Evolutionary conservation across 2,888 invertebrate genomes (phyloP), one percentile per base, ranked within the genome.

Genomic region (Pollenia angustigena): DNA sequence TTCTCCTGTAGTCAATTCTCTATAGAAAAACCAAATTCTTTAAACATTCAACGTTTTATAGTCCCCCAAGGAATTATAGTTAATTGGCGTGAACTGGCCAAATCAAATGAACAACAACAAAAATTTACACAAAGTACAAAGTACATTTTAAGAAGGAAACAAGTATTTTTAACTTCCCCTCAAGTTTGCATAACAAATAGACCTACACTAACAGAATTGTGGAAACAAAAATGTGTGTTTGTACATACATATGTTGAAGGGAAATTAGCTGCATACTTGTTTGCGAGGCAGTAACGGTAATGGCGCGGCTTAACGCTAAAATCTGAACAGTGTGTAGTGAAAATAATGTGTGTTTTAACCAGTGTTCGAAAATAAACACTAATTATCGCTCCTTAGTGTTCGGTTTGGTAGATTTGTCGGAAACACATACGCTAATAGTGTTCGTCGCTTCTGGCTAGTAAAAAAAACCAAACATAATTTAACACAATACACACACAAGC

Each of bases 131-230:
- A 52, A 52, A 11, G 18, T n/a, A 14, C 3, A 56, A n/a, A n/a
- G n/a, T n/a, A n/a, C n/a, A 18, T 4, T 2, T 42, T 52, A 52
- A 18, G 9, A 62, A 58, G 58, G 68, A 68, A 68, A 46, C 58
- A 80, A 81, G 56, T 72, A n/a, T 74, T 74, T 42, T 58, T 66
- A 1, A 75, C 50, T 69, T 82, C 40, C 52, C 71, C 6, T 64
- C 7, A 40, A 16, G 9, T n/a, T 54, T 14, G 14, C 64, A 18
- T 18, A 10, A 46, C 52, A 46, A 18, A n/a, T 23, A 74, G 16
- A 48, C 18, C 14, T 50, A 42, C 58, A 42, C 16, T 11, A 18
- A 64, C 16, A 69, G 42, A 12, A 16, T 42, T 32, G 32, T 32
- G 4, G 4, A 32, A 32, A 32, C 32, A 32, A 32, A 32, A 32